Evolutionary conservation across 2,888 invertebrate species (phyloP).

Genomic region (Morpho helenor): DNA sequence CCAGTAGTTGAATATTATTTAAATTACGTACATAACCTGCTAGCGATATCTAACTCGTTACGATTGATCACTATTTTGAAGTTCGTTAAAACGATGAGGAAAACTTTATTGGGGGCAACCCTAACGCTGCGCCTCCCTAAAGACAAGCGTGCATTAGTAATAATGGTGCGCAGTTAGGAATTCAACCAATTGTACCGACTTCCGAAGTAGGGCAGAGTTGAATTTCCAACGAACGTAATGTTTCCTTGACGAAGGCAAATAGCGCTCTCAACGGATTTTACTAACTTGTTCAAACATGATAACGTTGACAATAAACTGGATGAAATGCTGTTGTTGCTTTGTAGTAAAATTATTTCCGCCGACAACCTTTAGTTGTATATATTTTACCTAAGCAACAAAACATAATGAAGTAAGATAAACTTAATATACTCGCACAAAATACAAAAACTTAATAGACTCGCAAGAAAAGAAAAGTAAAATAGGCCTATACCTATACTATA

Average conservation of each 20-base stretch:
- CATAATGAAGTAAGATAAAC: no score
- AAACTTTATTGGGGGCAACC: background rate
- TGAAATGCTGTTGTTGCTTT: constrained; percentile 8
- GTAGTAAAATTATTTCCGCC: constrained; percentile 2
- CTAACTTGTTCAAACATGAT: constrained; percentile 17
- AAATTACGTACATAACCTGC: no score
- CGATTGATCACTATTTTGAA: background rate
- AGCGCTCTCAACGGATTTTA: constrained; percentile 14
- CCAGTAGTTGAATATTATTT: no score
- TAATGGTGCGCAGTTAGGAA: constrained; percentile 27
- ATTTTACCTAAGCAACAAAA: no score
- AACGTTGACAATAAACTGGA: constrained; percentile 13
- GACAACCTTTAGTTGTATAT: background rate
- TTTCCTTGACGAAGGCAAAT: constrained; percentile 21
- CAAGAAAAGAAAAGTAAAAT: no score
- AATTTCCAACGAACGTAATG: constrained; percentile 31
- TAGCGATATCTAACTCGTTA: no score
- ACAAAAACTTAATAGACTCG: no score
- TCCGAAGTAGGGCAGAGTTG: constrained; percentile 27
- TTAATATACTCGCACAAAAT: no score
- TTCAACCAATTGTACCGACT: constrained; percentile 26
- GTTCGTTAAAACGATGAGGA: background rate
- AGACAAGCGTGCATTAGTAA: constrained; percentile 31
- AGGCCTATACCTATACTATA: no score
- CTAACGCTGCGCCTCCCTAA: constrained; percentile 24